Conservation (phyloP, 2,888 invertebrate genomes). For the Drosophila tanythrix region DNA sequence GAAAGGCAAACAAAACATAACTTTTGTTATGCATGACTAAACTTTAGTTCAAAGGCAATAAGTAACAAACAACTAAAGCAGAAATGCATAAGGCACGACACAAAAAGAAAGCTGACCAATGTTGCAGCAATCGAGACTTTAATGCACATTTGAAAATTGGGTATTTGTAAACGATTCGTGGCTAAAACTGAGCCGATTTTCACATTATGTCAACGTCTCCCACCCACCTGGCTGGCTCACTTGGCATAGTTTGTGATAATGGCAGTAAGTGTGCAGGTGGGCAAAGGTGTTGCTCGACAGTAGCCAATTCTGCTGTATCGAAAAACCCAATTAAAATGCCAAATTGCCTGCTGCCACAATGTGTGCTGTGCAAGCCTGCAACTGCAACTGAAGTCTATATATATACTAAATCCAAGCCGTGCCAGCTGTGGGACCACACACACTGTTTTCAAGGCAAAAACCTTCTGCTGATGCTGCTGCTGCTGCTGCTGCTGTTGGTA, state of each 20-base stretch:
- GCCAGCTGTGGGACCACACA: background rate
- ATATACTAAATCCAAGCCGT: background rate
- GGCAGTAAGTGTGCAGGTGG: background rate
- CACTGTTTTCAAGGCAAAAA: background rate
- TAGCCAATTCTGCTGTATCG: constrained; percentile 28
- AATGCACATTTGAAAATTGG: constrained; percentile 20
- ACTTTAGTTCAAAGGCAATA: constrained; percentile 37
- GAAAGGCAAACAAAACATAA: constrained; percentile 3
- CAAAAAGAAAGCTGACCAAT: constrained; percentile 21
- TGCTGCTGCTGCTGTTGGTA: constrained; percentile 2
- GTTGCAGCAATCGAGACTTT: constrained; percentile 1
- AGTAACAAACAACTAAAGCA: constrained; percentile 9
- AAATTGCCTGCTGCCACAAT: background rate
- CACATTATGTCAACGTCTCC: constrained; percentile 13
- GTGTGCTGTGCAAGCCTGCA: constrained; percentile 7
- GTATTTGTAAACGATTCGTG: constrained; percentile 41
- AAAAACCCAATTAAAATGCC: constrained; percentile 70
- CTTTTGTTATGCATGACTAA: constrained; percentile 33
- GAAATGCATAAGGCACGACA: background rate
- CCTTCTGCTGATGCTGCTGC: background rate
- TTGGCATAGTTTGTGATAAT: constrained; percentile 26
- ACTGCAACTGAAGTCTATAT: constrained; percentile 7
- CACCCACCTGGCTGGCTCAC: background rate
- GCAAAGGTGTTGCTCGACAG: constrained; percentile 13
- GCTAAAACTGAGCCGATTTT: constrained; percentile 57